These are phyloP conservation scores for Archips xylosteana DNA, from an alignment of 2,888 invertebrate genomes.

Conservation along the genomic window DNA sequence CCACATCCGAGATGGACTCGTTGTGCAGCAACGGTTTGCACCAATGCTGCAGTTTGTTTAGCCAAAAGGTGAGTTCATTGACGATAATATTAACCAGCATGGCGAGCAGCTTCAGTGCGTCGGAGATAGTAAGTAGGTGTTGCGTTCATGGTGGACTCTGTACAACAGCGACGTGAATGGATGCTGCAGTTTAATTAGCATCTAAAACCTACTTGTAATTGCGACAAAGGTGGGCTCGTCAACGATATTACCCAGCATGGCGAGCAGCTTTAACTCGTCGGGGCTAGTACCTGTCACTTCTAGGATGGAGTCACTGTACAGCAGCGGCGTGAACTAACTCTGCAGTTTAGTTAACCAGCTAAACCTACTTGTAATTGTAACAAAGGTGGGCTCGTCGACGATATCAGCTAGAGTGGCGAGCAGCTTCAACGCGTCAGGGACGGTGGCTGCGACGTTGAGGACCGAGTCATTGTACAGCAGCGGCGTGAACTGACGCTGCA, in stretches of 20 bases:
- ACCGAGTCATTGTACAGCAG: conserved; percentile 79
- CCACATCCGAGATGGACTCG: conserved; percentile 76
- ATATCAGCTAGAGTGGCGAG: conserved; percentile 81
- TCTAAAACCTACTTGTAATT: neutral
- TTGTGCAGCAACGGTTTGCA: conserved; percentile 78
- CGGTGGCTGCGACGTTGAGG: conserved; percentile 70
- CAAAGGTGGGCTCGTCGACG: conserved; percentile 82
- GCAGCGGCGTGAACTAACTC: no score
- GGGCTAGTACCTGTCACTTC: no score
- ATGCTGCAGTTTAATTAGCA: no score
- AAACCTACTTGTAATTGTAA: conserved; percentile 77
- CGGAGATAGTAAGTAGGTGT: no score
- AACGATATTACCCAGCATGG: conserved; percentile 59
- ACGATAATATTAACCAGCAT: no score
- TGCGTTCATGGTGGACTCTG: no score
- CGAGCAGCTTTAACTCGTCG: no score
- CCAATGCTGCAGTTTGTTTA: conserved; percentile 70
- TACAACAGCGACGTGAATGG: no score
- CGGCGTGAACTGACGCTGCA: conserved; percentile 75
- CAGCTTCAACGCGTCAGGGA: conserved; percentile 82
- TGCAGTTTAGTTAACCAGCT: no score
- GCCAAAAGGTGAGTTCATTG: no score
- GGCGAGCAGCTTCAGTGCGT: no score
- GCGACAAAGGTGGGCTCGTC: conserved; percentile 76
- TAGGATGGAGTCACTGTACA: no score